Percentiles rank a stretch among this genome's conserved stretches.
Conservation (phyloP, 2,797 vertebrate genomes). For the Numenius phaeopus region DNA sequence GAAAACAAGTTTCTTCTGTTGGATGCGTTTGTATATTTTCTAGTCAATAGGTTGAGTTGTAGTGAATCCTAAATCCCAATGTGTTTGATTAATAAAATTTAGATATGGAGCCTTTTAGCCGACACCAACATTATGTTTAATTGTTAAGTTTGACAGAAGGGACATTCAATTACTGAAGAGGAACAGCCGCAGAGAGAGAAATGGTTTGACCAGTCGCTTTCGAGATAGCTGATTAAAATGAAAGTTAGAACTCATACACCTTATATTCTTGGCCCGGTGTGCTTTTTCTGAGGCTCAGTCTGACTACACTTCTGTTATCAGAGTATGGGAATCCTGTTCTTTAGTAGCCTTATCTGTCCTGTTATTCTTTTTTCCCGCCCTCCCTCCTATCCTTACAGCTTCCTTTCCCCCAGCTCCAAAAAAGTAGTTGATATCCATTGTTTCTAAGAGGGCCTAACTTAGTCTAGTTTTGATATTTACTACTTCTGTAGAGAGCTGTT, state of each 20-base stretch:
- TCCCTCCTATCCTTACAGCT: neutral
- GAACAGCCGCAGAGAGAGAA: neutral
- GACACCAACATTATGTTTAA: neutral
- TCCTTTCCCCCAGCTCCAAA: neutral
- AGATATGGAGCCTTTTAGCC: neutral
- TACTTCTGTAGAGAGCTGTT: neutral
- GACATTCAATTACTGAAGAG: neutral
- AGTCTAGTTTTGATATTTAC: neutral
- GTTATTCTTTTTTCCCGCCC: neutral
- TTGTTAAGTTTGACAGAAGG: neutral
- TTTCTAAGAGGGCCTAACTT: neutral
- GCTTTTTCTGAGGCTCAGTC: neutral
- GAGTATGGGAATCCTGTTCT: neutral
- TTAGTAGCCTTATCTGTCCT: neutral
- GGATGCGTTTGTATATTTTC: neutral
- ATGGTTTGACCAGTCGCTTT: neutral
- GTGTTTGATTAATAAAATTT: neutral
- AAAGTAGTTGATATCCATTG: neutral
- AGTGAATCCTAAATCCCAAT: neutral
- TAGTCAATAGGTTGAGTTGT: neutral
- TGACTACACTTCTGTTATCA: neutral
- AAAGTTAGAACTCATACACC: neutral
- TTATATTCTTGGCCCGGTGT: neutral
- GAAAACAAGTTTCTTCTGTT: neutral
- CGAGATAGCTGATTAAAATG: neutral